Base-by-base conservation (phyloP, 2,113 vertebrate genomes). In the Semnornis frantzii region DNA sequence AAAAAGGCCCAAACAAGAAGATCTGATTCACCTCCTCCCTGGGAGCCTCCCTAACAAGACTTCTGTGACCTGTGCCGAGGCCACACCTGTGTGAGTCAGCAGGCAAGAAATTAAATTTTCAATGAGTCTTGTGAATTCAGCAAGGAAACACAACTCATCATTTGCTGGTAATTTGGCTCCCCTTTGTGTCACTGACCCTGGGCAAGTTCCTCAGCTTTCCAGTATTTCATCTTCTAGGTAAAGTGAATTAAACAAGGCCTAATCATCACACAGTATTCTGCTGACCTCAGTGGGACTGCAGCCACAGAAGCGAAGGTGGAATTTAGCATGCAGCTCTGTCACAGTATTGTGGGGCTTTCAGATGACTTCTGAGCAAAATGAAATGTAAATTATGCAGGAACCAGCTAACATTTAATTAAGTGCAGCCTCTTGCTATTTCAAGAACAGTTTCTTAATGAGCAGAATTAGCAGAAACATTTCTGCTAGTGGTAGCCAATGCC, bases 301-400 rank as follows among this genome's bases (percentile, higher is more conserved):
- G 69, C 55, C 9, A 0, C 81, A 57, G 20, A 78, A 72, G 58
- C 18, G 42, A 90, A 91, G 54, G 69, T 50, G 86, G 82, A 91
- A 77, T 91, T 91, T 80, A 92, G 37, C 89, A 91, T 0, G 0
- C 24, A 87, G 80, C 54, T 75, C 50, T 93, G 44, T 33, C 39
- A 63, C 15, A 30, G 62, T 66, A 17, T 90, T 91, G 69, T 27
- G 62, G 80, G 58, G 12, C 55, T 93, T 89, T 94, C 59, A 59
- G 62, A 83, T 63, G 82, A 83, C 90, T 96, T 95, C 84, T 95
- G 94, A 91, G 82, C 85, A 57, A 93, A 88, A 90, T 78, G 50
- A 95, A 94, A 93, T 65, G 50, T 92, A 88, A 94, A 95, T 92
- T 86, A 90, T 86, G 80, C 85, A 88, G 46, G 34, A 82, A 84